A percentile compares a stretch with the other conserved stretches of the same genome.
phyloP scores from a whole-genome alignment of 2,113 vertebrate genomes.

The Pterophyllum scalare region DNA sequence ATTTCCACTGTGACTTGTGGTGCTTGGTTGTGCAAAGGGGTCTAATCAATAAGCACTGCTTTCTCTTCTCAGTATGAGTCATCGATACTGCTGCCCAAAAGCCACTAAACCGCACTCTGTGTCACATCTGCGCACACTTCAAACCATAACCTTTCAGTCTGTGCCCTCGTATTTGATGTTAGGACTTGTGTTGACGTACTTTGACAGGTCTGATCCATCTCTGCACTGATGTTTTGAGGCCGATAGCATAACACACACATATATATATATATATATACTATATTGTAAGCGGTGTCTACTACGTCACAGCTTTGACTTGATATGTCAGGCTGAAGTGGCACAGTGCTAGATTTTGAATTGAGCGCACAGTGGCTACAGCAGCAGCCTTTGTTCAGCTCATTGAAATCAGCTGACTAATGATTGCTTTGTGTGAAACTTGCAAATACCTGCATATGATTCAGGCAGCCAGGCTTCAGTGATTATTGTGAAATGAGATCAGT shows the following conservation, averaged over 20 bases:
- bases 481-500: constrained; percentile 34
- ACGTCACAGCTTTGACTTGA: background rate
- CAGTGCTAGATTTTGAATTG: background rate
- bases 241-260: rapidly evolving
- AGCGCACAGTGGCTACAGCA: too few relatives aligned
- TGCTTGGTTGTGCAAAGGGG: constrained; percentile 21
- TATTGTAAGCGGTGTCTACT: background rate
- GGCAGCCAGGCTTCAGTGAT: background rate
- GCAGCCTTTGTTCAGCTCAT: background rate
- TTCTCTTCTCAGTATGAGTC: constrained; percentile 78
- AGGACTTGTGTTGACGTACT: constrained; percentile 9
- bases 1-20: constrained; percentile 72
- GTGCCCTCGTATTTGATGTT: constrained; percentile 17
- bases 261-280: background rate
- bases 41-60: constrained; percentile 57
- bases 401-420: constrained; percentile 44
- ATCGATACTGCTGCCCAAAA: constrained; percentile 62
- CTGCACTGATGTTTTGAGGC: background rate
- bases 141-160: constrained; percentile 68
- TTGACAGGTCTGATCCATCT: background rate
- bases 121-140: constrained; percentile 52
- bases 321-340: background rate
- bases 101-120: constrained; percentile 70
- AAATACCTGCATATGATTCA: constrained; percentile 15
- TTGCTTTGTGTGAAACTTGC: constrained; percentile 14